phyloP scores from a whole-genome alignment of 2,888 invertebrate genomes.

The Caenorhabditis auriculariae region DNA sequence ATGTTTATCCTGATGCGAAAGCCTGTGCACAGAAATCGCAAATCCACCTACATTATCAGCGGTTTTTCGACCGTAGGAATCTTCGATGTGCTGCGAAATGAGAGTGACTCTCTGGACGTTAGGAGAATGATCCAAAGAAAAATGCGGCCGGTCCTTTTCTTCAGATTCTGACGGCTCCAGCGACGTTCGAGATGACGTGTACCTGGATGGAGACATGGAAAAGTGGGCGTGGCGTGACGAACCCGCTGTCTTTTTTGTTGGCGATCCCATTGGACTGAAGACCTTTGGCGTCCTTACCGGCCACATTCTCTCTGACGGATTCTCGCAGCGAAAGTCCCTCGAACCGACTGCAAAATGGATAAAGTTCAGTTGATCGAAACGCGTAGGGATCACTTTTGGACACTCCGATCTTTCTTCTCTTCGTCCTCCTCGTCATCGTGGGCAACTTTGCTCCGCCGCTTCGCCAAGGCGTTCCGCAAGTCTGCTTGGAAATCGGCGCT shows the following conservation, averaged over 20 bases:
- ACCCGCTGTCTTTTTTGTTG: slow-evolving; percentile 63
- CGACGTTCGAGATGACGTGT: slow-evolving; percentile 63
- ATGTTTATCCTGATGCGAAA: not conserved
- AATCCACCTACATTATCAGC: slow-evolving; percentile 37
- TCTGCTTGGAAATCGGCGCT: slow-evolving; percentile 61
- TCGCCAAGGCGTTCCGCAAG: slow-evolving; percentile 60
- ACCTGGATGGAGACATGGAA: slow-evolving; percentile 35
- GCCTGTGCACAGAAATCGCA: not conserved
- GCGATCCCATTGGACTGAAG: slow-evolving; percentile 53
- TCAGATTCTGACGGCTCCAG: slow-evolving; percentile 63
- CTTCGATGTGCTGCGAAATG: slow-evolving; percentile 61
- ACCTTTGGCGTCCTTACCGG: slow-evolving; percentile 25
- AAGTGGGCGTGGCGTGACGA: slow-evolving; percentile 4
- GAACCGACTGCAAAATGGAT: slow-evolving; percentile 39
- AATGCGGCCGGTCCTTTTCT: slow-evolving; percentile 34
- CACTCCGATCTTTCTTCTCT: slow-evolving; percentile 12
- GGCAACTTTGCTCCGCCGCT: slow-evolving; percentile 57
- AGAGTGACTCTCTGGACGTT: slow-evolving; percentile 54
- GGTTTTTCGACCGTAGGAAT: slow-evolving; percentile 45
- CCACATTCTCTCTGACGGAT: slow-evolving; percentile 60
- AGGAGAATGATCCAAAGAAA: slow-evolving; percentile 29
- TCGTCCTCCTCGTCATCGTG: slow-evolving; percentile 55
- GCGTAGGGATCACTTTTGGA: too few relatives aligned
- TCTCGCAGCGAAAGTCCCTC: slow-evolving; percentile 60
- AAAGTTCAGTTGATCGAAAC: too few relatives aligned